Base-by-base conservation (phyloP, 1,140 invertebrate species). In the Trichonephila clavipes region DNA sequence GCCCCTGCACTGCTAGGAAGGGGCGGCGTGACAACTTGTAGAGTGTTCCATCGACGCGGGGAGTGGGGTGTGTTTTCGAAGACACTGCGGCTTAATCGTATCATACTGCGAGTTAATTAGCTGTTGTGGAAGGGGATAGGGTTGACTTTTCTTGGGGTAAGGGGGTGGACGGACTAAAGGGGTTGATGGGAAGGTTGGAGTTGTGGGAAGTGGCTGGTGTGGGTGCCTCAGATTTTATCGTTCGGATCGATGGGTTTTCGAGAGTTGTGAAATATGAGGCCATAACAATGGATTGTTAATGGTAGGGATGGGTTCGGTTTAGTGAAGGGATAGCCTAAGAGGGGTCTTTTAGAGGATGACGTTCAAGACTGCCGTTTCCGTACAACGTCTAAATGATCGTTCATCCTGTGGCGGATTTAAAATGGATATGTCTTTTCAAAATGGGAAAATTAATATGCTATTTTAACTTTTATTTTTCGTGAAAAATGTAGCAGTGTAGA, bases 61-160 rank as follows among this genome's bases (percentile, higher is more conserved):
- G 14, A 24, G 24, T 59, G 85, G 58, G 81, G 34, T 64, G 58
- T 62, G 34, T 51, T 51, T 51, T 51, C 51, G 85, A 59, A 85
- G 82, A 59, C 82, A 34, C n/a, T n/a, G 58, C n/a, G 61, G 62
- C 28, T 90, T 90, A 90, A 90, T 90, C 88, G 88, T 28, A 77
- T 90, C 88, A 90, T 69, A 90, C 88, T 90, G 88, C 44, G 69
- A 83, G 88, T 90, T 90, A 90, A 90, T 90, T 90, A 90, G 66
- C 88, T 90, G 88, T 59, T 81, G 34, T 40, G 62, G 40, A 69
- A 58, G 28, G 69, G 34, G 24, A 28, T 28, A 12, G 69, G 12
- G 24, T 16, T 10, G 69, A 72, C 72, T 77, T 40, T 69, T 40
- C 28, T 77, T 34, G 72, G 28, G 16, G 34, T 40, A 18, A 28